These are phyloP conservation scores for Grallaria varia DNA, from an alignment of 2,113 vertebrate species.

Conservation along the genomic window DNA sequence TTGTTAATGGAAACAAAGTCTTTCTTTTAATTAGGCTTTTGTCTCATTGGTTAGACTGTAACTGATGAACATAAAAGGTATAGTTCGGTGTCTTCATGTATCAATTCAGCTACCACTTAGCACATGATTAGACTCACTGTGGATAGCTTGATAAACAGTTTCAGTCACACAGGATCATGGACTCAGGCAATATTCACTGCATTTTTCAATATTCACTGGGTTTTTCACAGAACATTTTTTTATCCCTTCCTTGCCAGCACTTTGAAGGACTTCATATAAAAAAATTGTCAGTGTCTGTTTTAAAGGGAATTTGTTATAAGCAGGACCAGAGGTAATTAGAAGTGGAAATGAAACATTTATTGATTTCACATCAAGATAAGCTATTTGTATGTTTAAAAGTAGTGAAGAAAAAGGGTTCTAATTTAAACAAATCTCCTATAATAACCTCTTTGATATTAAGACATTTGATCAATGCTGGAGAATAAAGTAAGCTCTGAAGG, in stretches of 20 bases:
- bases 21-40: neutral
- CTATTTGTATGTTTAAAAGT: conserved; percentile 6
- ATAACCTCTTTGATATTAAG: neutral
- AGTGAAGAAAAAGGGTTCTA: neutral
- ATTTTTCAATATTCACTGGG: too few relatives aligned
- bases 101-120: neutral
- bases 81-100: neutral
- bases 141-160: neutral
- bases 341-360: conserved; percentile 46
- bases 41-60: neutral
- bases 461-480: conserved; percentile 9
- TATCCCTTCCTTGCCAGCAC: neutral
- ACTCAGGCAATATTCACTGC: neutral
- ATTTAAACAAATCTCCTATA: conserved; percentile 26
- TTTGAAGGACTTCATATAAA: neutral
- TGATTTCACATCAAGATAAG: conserved; percentile 38
- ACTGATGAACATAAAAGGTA: neutral
- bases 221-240: neutral
- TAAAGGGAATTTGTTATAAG: conserved; percentile 10
- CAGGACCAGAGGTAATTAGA: conserved; percentile 19
- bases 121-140: neutral
- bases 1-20: neutral
- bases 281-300: neutral
- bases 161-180: neutral
- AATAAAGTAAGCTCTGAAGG: neutral